phyloP scores from a whole-genome alignment of 1,140 invertebrate species.

The Drosophila quadrilineata region DNA sequence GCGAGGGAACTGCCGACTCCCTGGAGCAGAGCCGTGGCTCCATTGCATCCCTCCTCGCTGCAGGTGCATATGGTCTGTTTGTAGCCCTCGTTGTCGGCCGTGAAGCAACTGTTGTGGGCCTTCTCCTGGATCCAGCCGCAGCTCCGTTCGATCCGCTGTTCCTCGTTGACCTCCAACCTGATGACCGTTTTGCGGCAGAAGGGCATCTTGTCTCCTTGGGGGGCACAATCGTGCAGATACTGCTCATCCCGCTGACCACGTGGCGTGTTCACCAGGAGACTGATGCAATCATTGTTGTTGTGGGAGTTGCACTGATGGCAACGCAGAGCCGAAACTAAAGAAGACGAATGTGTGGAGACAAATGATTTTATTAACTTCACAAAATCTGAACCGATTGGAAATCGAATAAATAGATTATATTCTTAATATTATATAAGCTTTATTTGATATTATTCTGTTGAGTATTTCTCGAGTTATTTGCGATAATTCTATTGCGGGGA shows the following conservation, averaged over 20 bases:
- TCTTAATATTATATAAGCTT: too few species aligned
- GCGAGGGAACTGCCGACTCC: not conserved
- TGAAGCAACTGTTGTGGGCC: constrained; percentile 81
- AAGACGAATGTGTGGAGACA: too few species aligned
- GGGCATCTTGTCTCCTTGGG: constrained; percentile 1
- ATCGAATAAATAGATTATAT: too few species aligned
- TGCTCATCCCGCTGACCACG: constrained; percentile 57
- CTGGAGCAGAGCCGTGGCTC: constrained; percentile 39
- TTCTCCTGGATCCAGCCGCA: constrained; percentile 82
- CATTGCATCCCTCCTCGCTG: constrained; percentile 83
- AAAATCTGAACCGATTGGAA: too few species aligned
- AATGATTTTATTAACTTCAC: too few species aligned
- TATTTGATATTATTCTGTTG: too few species aligned
- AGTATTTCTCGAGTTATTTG: too few species aligned
- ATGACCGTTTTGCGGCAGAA: constrained; percentile 75
- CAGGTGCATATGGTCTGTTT: constrained; percentile 83
- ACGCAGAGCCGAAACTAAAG: constrained; percentile 85
- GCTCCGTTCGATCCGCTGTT: constrained; percentile 82
- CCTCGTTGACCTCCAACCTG: constrained; percentile 79
- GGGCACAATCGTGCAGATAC: constrained; percentile 57
- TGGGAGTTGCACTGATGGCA: constrained; percentile 92
- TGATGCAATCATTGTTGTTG: constrained; percentile 86
- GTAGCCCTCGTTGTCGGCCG: constrained; percentile 83
- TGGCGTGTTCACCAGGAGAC: constrained; percentile 68
- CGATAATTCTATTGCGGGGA: too few species aligned